Evolutionary conservation across 2,797 vertebrate species (phyloP).

Genomic region (Heteromormyrus szaboi): DNA sequence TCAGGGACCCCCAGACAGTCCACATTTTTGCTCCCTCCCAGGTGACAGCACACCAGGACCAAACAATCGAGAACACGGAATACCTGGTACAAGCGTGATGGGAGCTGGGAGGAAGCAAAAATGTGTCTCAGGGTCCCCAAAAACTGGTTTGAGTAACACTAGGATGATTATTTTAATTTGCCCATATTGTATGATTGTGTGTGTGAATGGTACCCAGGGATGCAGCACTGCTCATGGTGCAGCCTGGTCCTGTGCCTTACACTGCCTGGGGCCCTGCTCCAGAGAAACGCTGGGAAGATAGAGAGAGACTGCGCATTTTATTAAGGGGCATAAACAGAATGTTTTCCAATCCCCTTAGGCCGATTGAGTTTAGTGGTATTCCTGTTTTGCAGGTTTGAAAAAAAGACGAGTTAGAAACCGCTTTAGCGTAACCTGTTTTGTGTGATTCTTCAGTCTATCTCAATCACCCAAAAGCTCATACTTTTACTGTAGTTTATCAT

Average conservation of each 20-base stretch:
- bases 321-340: neutral
- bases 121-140: neutral
- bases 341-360: neutral
- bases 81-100: neutral
- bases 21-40: neutral
- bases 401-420: neutral
- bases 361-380: neutral
- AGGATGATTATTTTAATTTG: neutral
- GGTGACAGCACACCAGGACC: neutral
- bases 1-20: neutral
- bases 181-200: neutral
- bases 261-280: neutral
- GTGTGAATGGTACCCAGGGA: neutral
- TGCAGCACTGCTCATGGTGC: neutral
- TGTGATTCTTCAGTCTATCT: neutral
- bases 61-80: neutral
- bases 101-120: neutral
- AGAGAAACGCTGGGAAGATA: neutral
- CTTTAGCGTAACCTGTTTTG: neutral
- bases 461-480: neutral
- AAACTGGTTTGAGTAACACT: neutral
- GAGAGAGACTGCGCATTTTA: neutral
- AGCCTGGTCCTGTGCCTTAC: no score
- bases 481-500: neutral
- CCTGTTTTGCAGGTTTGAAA: neutral